Percentiles rank a stretch among this genome's conserved stretches.
phyloP scores from a whole-genome alignment of 2,113 vertebrate species.

The Jacana jacana region DNA sequence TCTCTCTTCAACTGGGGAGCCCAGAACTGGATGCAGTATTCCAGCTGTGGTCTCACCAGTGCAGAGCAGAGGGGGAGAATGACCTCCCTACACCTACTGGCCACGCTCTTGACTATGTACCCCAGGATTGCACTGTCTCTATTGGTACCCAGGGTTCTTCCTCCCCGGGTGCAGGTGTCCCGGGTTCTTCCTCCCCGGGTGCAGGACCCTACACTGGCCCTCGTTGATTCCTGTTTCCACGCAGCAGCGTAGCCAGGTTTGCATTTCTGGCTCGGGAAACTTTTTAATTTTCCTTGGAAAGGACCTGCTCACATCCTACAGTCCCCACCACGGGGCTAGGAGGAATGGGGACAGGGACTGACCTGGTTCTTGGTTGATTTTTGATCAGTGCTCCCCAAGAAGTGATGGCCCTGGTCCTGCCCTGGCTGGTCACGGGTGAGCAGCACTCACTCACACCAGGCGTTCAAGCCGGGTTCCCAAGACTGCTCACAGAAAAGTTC shows the following conservation, averaged over 20 bases:
- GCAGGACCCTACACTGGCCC: no score
- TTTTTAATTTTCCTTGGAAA: not conserved
- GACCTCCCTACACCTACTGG: no score
- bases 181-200: no score
- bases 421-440: not conserved
- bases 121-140: no score
- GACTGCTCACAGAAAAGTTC: accelerated
- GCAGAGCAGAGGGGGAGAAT: no score
- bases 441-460: not conserved
- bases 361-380: not conserved
- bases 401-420: not conserved
- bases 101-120: no score
- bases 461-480: accelerated
- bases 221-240: not conserved
- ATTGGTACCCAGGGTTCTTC: no score
- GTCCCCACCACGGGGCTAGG: accelerated
- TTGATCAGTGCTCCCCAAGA: not conserved
- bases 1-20: no score
- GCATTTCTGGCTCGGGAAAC: not conserved
- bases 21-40: no score
- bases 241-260: accelerated
- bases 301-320: not conserved
- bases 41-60: no score
- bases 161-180: no score
- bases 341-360: not conserved